A percentile compares a stretch with the other conserved stretches of the same genome.
phyloP scores from a whole-genome alignment of 2,797 vertebrate genomes.

The Sebastes diaconus region DNA sequence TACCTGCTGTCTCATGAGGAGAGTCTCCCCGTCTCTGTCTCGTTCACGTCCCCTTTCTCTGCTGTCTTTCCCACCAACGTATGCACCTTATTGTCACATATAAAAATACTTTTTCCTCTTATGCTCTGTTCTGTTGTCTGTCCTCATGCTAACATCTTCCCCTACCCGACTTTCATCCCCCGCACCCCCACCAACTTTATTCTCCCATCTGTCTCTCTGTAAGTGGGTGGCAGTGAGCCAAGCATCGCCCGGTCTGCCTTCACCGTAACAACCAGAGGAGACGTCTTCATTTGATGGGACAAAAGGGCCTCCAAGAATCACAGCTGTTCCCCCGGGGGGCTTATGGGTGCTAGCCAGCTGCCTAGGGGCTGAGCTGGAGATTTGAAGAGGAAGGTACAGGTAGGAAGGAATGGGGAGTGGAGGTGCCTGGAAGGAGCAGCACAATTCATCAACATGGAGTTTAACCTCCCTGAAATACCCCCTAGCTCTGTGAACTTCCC shows the following conservation, averaged over 20 bases:
- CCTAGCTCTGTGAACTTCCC: background rate
- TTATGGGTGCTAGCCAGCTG: constrained; percentile 17
- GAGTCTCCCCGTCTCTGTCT: constrained; percentile 14
- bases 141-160: background rate
- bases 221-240: constrained; percentile 47
- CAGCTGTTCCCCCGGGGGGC: constrained; percentile 14
- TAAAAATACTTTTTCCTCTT: background rate
- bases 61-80: constrained; percentile 12
- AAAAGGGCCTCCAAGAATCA: constrained; percentile 46
- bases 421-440: background rate
- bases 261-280: constrained; percentile 53
- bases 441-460: background rate
- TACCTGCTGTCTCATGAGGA: constrained; percentile 57
- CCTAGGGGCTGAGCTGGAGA: background rate
- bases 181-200: constrained; percentile 4
- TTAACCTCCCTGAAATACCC: constrained; percentile 29
- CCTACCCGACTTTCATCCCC: background rate
- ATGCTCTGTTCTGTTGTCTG: background rate
- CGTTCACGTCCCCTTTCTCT: constrained; percentile 10
- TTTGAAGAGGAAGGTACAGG: constrained; percentile 9
- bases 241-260: constrained; percentile 25
- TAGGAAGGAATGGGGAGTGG: background rate
- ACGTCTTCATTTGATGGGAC: constrained; percentile 67
- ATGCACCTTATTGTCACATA: background rate
- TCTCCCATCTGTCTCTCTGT: constrained; percentile 54